A percentile compares a stretch with the other conserved stretches of the same genome.
phyloP scores from a whole-genome alignment of 1,140 invertebrate species.

The Hylyphantes graminicola region DNA sequence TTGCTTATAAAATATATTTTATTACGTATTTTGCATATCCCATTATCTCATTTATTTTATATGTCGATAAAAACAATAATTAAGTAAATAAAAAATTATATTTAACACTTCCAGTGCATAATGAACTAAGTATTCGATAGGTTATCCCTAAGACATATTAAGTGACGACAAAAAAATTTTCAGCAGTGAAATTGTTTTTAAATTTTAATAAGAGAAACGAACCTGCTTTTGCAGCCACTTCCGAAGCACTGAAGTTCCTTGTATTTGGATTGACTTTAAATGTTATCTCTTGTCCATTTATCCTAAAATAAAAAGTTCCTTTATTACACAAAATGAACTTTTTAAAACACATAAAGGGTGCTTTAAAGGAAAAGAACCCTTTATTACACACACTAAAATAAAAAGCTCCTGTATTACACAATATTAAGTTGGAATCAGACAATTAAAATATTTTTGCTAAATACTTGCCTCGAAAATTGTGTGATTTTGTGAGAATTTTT shows the following conservation, averaged over 20 bases:
- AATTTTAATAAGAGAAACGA: constrained; percentile 63
- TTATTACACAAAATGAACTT: not conserved
- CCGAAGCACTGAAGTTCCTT: constrained; percentile 77
- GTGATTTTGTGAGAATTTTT: too few species aligned
- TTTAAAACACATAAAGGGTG: too few species aligned
- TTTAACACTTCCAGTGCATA: too few species aligned
- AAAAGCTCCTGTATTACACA: not conserved
- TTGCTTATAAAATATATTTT: too few species aligned
- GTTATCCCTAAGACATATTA: too few species aligned
- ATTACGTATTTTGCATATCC: too few species aligned
- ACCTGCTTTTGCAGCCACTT: constrained; percentile 80
- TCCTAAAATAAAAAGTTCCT: constrained; percentile 69
- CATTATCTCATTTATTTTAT: too few species aligned
- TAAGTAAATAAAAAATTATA: not conserved
- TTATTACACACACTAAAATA: constrained; percentile 67
- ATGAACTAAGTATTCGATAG: too few species aligned
- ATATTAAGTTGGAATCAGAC: not conserved
- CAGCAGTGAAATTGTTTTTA: not conserved
- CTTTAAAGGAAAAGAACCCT: too few species aligned
- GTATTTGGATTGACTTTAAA: constrained; percentile 83
- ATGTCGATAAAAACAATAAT: not conserved
- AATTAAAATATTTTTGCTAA: not conserved
- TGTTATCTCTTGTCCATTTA: constrained; percentile 80
- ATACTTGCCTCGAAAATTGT: not conserved
- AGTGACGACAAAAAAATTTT: too few species aligned